Conservation (phyloP, 2,797 vertebrate species). For the Zalophus californianus region DNA sequence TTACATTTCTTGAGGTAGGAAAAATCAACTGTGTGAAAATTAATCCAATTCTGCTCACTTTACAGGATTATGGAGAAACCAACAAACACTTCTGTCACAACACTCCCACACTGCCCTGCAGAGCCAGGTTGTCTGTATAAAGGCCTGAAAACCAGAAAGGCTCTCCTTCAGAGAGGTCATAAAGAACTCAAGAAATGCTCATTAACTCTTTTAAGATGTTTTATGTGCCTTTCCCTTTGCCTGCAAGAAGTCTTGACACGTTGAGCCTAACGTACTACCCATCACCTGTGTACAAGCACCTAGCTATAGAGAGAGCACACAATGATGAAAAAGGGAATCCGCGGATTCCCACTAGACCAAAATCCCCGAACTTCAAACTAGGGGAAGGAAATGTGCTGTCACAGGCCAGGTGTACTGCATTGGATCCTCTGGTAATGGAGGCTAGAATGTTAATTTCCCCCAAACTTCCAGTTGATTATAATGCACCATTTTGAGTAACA, state of each 20-base stretch:
- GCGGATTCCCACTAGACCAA: background rate
- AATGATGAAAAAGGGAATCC: background rate
- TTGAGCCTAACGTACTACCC: background rate
- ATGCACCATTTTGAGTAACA: background rate
- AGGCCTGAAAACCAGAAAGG: background rate
- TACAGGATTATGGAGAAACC: background rate
- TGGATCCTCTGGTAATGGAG: background rate
- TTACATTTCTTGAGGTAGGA: background rate
- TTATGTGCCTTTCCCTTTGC: background rate
- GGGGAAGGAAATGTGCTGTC: background rate
- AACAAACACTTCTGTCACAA: background rate
- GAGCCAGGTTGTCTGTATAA: background rate
- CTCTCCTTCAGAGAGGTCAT: background rate
- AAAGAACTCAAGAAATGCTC: background rate
- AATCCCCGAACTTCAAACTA: background rate
- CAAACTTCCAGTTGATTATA: background rate
- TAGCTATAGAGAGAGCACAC: background rate
- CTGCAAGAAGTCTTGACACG: background rate
- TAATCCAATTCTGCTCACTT: background rate
- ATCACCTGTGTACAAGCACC: background rate
- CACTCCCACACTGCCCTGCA: background rate
- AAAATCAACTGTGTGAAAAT: background rate
- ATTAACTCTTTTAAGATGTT: background rate
- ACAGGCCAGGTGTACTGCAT: background rate
- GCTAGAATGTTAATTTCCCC: background rate